Conservation (phyloP, 2,888 invertebrate species). For the Tetranychus truncatus region DNA sequence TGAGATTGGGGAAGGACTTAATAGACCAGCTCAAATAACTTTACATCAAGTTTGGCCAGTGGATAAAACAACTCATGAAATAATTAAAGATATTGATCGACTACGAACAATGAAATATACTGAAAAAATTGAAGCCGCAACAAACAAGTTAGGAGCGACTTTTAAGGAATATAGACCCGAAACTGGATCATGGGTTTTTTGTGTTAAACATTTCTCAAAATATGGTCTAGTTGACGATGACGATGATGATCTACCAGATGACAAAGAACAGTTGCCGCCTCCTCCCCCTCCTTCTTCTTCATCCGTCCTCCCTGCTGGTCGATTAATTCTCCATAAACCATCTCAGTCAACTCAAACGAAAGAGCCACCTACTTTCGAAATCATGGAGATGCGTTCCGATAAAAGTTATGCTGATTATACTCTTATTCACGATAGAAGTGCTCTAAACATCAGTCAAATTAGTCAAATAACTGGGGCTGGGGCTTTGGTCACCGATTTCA, state of each 20-base stretch:
- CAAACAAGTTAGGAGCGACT: conserved; percentile 65
- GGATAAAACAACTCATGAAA: conserved; percentile 57
- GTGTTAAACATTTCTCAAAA: conserved; percentile 64
- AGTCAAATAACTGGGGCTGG: not conserved
- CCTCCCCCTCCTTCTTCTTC: not conserved
- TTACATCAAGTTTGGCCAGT: conserved; percentile 84
- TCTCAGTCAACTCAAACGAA: not conserved
- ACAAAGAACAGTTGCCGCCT: not conserved
- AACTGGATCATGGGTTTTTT: conserved; percentile 93
- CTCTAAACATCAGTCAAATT: not conserved
- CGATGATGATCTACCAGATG: conserved; percentile 39
- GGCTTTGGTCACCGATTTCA: not conserved
- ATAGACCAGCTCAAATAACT: conserved; percentile 68
- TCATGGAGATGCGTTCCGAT: not conserved
- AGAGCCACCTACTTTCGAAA: not conserved
- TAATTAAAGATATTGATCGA: conserved; percentile 54
- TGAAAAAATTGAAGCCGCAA: conserved; percentile 59
- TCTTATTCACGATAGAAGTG: not conserved
- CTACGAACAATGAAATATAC: conserved; percentile 64
- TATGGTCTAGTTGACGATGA: conserved; percentile 73
- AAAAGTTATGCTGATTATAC: not conserved
- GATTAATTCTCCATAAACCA: not conserved
- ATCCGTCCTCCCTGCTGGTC: not conserved
- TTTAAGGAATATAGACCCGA: conserved; percentile 87
- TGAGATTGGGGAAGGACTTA: conserved; percentile 63